Evolutionary conservation across 2,888 invertebrate genomes (phyloP).

Genomic region (Tipula vernalis): DNA sequence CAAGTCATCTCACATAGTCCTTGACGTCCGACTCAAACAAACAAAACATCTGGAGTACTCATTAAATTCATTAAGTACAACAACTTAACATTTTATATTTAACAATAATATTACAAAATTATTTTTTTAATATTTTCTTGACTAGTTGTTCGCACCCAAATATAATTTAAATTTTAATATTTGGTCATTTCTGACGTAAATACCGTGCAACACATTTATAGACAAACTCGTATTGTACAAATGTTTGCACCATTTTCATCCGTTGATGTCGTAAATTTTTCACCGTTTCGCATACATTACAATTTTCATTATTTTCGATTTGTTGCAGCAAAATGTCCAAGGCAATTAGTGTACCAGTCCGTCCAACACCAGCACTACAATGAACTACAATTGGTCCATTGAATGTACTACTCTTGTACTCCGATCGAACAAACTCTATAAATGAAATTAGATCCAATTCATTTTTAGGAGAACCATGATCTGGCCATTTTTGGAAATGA

Average conservation of each 20-base stretch:
- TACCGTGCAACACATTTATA: constrained; percentile 18
- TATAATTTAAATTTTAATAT: background rate
- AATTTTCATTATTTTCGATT: constrained; percentile 40
- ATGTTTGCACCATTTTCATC: constrained; percentile 62
- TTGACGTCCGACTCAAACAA: no score
- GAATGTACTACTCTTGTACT: constrained; percentile 31
- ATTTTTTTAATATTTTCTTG: no score
- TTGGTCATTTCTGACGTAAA: background rate
- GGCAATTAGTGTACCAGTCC: constrained; percentile 62
- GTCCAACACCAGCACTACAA: constrained; percentile 60
- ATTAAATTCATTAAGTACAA: no score
- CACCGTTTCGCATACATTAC: constrained; percentile 57
- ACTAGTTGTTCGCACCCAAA: no score
- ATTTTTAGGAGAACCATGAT: constrained; percentile 50
- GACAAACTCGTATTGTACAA: constrained; percentile 38
- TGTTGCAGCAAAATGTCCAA: constrained; percentile 56
- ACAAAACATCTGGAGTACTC: no score
- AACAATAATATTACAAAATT: no score
- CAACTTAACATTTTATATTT: no score
- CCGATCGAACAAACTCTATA: constrained; percentile 37
- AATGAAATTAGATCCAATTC: constrained; percentile 49
- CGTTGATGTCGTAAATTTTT: constrained; percentile 53
- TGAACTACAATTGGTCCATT: constrained; percentile 40
- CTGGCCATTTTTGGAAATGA: constrained; percentile 62
- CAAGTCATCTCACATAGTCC: no score